Percentiles rank a stretch among this genome's conserved stretches.
These are phyloP conservation scores for Stegophylla sp. DNA, from an alignment of 2,888 invertebrate species.

Conservation along the genomic window DNA sequence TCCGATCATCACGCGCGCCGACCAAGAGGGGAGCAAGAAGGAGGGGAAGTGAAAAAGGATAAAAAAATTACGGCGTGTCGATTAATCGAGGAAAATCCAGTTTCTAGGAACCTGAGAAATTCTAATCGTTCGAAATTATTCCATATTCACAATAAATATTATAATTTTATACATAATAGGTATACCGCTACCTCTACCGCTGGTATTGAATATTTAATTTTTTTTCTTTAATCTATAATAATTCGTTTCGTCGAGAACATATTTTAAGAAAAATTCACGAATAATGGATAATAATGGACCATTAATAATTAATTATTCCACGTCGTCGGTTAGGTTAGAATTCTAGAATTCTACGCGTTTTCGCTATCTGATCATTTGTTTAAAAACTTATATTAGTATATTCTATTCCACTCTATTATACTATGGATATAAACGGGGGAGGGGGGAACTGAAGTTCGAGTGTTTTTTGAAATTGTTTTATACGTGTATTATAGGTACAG, in stretches of 20 bases:
- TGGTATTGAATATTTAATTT: constrained; percentile 1
- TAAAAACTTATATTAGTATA: not conserved
- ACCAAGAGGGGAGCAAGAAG: not conserved
- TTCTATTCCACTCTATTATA: too few species aligned
- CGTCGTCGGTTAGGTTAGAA: not conserved
- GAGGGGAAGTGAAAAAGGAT: not conserved
- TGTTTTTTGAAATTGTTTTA: not conserved
- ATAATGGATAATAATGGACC: not conserved
- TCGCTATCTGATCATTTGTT: not conserved
- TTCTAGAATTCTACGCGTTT: not conserved
- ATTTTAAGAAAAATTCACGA: constrained; percentile 1
- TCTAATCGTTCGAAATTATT: constrained; percentile 15
- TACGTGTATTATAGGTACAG: not conserved
- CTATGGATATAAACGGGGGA: too few species aligned
- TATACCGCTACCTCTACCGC: not conserved
- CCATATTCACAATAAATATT: not conserved
- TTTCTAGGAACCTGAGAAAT: constrained; percentile 7
- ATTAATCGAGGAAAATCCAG: constrained; percentile 1
- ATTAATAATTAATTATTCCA: not conserved
- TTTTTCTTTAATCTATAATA: not conserved
- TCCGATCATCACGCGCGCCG: constrained; percentile 12
- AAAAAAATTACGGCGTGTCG: not conserved
- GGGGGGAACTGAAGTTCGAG: not conserved
- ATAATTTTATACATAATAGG: too few species aligned
- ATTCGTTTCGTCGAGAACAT: not conserved